Base-by-base conservation (phyloP, 2,888 invertebrate species). In the Eristalis tenax region DNA sequence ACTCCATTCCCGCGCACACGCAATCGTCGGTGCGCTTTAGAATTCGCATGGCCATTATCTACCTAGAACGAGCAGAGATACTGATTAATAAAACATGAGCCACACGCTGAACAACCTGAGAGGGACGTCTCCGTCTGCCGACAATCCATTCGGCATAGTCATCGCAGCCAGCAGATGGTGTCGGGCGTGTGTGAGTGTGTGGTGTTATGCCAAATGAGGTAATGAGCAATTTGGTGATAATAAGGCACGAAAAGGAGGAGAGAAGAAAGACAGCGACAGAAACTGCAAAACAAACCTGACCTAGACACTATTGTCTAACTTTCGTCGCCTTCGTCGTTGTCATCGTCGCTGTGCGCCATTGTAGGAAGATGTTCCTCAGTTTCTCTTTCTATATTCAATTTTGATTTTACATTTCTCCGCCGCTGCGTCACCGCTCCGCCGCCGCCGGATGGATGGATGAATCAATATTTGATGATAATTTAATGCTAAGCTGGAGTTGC, bases 271-370 rank as follows among this genome's bases (percentile, higher is more conserved):
- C n/a, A 18, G 50, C 50, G 15, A n/a, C n/a, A n/a, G n/a, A n/a
- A n/a, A n/a, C 59, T 70, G 69, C 83, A 74, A 78, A 75, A 83
- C 83, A 87, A 40, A 87, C 79, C 83, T 87, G 86, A 87, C 86
- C 86, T 87, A 83, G 86, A 83, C 86, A 87, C 86, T 78, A 75
- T 86, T 86, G 86, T 86, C 86, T 83, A 86, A 83, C 74, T 83
- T 86, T 83, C 74, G 83, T 66, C 56, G 65, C 59, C 50, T 50
- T 50, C 50, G 50, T 2, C 50, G 18, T n/a, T 50, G 50, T 50
- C 50, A 18, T 50, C 18, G n/a, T 38, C 43, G 22, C 15, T 32
- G 64, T 59, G 63, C 61, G 22, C n/a, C 43, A 69, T 32, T 32
- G 77, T 77, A 73, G 77, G 73, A 82, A 86, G 85, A 82, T 86